phyloP scores from a whole-genome alignment of 2,888 invertebrate species.

The Macaria liturata region DNA sequence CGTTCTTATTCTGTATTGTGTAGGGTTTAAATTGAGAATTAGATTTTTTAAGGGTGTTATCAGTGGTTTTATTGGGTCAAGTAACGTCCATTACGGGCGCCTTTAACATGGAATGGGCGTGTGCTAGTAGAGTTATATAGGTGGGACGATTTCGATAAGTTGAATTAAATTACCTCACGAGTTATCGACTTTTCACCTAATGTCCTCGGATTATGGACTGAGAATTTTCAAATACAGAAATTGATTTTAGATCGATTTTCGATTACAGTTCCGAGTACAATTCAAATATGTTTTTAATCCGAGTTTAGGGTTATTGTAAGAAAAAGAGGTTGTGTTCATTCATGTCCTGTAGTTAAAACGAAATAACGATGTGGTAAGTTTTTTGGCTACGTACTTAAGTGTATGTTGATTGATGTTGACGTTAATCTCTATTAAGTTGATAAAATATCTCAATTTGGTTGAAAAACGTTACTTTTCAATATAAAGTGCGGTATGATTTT shows the following conservation, averaged over 20 bases:
- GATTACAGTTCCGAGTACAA: too few relatives aligned
- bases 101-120: slow-evolving; percentile 65
- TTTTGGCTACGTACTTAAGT: too few relatives aligned
- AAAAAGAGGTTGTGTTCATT: too few relatives aligned
- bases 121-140: slow-evolving; percentile 44
- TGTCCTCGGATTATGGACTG: slow-evolving; percentile 10
- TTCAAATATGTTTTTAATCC: too few relatives aligned
- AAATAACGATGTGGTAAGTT: too few relatives aligned
- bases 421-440: too few relatives aligned
- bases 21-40: slow-evolving; percentile 17
- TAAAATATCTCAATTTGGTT: too few relatives aligned
- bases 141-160: slow-evolving; percentile 44
- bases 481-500: too few relatives aligned
- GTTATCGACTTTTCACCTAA: slow-evolving; percentile 23
- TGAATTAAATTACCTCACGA: slow-evolving; percentile 41
- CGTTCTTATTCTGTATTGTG: slow-evolving; percentile 19
- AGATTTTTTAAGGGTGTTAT: slow-evolving; percentile 22
- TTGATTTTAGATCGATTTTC: slow-evolving; percentile 6
- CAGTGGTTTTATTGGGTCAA: slow-evolving; percentile 49
- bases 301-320: too few relatives aligned
- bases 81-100: slow-evolving; percentile 55
- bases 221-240: slow-evolving; percentile 10
- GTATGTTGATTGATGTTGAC: too few relatives aligned
- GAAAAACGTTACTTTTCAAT: too few relatives aligned
- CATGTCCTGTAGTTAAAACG: too few relatives aligned